Base-by-base conservation (phyloP, 2,113 vertebrate species). In the Python bivittatus region DNA sequence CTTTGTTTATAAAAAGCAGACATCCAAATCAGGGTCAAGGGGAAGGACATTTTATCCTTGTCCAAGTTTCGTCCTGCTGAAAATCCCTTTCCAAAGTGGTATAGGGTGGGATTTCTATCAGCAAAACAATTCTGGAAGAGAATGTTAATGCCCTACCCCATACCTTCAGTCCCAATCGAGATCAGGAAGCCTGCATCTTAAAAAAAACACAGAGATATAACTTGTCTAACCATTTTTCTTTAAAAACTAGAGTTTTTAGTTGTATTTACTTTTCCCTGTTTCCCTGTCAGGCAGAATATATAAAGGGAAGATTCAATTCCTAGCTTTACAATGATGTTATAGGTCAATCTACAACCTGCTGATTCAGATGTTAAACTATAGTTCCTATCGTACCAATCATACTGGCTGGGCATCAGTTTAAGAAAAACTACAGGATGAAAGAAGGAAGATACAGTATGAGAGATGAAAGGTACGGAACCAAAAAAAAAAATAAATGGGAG, bases 401-500 rank as follows among this genome's bases (percentile, higher is more conserved):
- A 48, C 48, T 48, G 48, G 48, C 48, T 48, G 48, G 5, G 48
- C 68, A 72, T 79, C 68, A 79, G 6, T 79, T 79, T 42, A 79
- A 2, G 33, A 79, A 79, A 42, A 17, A 79, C 57, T 53, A 54
- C 72, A 54, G 42, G 83, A 57, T 90, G 64, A 93, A 88, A 79
- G 93, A 90, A 52, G 9, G 56, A 58, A 87, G 0, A 1, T 61
- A 52, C 0, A 1, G 90, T 90, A n/a, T 57, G 92, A 88, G 54
- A 90, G 88, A 84, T 38, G 54, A 2, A 25, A 44, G 48, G 68
- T 10, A 92, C 23, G 44, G 61, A n/a, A 92, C 54, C n/a, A n/a
- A n/a, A n/a, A n/a, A n/a, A n/a, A 83, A 84, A 92, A 93, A 33
- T 3, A n/a, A 22, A 54, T 91, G 54, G 88, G 52, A 92, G 91